Conservation (phyloP, 2,113 vertebrate genomes). For the Sinosuthora webbiana region DNA sequence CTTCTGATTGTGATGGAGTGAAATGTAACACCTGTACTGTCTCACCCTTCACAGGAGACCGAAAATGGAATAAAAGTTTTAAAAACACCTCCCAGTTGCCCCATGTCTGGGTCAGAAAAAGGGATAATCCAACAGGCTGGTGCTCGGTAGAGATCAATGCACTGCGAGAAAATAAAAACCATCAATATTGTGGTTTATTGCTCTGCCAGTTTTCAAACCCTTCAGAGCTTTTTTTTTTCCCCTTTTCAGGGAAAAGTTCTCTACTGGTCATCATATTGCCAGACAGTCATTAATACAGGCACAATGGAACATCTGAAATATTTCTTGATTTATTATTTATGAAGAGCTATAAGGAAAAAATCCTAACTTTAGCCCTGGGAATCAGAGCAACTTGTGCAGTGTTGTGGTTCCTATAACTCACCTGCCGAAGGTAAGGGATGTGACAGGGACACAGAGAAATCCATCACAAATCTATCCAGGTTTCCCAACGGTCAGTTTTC, state of each 20-base stretch:
- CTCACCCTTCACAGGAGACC: not conserved
- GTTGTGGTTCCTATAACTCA: not conserved
- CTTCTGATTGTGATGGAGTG: not conserved
- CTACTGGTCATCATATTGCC: not conserved
- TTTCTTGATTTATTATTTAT: not conserved
- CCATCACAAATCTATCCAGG: not conserved
- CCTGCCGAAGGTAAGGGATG: not conserved
- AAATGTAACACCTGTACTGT: not conserved
- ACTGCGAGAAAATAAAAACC: not conserved
- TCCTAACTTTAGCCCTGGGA: not conserved
- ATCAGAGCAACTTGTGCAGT: not conserved
- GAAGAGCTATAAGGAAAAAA: not conserved
- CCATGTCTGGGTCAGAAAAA: not conserved
- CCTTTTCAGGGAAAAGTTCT: not conserved
- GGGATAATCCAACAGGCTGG: not conserved
- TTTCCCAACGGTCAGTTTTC: not conserved
- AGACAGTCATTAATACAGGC: slow-evolving; percentile 11
- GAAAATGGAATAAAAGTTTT: not conserved
- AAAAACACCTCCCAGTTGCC: not conserved
- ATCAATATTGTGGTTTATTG: not conserved
- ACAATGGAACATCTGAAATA: not conserved
- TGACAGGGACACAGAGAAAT: not conserved
- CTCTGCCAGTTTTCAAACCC: not conserved
- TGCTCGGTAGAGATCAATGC: not conserved
- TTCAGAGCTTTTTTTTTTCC: not conserved